Conservation (phyloP, 2,888 invertebrate genomes). For the Caenorhabditis zanzibari region DNA sequence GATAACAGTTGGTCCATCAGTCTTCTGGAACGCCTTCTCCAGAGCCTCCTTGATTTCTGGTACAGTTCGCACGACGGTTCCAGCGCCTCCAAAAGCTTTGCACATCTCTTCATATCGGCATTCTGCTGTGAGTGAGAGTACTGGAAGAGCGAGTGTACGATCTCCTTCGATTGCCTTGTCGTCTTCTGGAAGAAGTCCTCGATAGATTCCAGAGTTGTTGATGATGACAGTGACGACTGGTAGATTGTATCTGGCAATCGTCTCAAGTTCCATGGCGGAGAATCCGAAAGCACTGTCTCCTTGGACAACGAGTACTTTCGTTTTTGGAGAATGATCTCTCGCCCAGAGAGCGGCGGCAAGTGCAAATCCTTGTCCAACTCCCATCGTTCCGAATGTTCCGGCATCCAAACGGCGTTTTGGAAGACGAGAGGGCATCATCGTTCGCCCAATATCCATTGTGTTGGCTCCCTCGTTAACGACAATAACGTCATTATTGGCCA, state of each 20-base stretch:
- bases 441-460: conserved; percentile 97
- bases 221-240: conserved; percentile 93
- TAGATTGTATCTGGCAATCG: conserved; percentile 94
- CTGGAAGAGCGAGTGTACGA: conserved; percentile 89
- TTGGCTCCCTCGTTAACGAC: conserved; percentile 98
- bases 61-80: conserved; percentile 90
- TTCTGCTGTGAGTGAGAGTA: conserved; percentile 89
- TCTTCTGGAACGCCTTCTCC: conserved; percentile 69
- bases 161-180: conserved; percentile 89
- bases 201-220: conserved; percentile 96
- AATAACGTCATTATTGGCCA: conserved; percentile 87
- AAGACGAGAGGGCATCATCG: conserved; percentile 73
- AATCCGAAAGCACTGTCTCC: conserved; percentile 99
- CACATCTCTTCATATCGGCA: conserved; percentile 94
- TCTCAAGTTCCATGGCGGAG: conserved; percentile 98
- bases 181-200: conserved; percentile 90
- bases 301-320: conserved; percentile 94
- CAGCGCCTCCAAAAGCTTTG: conserved; percentile 91
- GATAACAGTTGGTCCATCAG: conserved; percentile 90
- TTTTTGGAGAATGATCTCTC: conserved; percentile 89
- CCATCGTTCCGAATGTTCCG: conserved; percentile 89
- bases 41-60: conserved; percentile 85
- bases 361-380: conserved; percentile 81
- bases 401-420: conserved; percentile 88
- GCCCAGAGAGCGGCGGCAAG: conserved; percentile 93